A percentile compares a stretch with the other conserved stretches of the same genome.
phyloP scores from a whole-genome alignment of 2,113 vertebrate species.

The Lanius collurio region DNA sequence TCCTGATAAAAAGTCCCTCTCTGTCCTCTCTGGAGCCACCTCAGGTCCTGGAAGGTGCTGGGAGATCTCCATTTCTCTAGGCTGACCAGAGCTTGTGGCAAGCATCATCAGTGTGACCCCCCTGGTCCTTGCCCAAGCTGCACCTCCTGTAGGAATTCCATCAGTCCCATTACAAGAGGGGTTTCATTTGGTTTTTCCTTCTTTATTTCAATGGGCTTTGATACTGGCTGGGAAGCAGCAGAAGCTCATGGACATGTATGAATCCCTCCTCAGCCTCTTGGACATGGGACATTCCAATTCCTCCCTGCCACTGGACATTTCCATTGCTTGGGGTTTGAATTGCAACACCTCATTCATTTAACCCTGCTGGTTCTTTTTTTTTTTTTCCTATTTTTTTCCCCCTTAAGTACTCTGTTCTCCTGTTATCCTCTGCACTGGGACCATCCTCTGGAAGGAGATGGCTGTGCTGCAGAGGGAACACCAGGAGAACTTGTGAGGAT shows the following conservation, averaged over 20 bases:
- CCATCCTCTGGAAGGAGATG: neutral
- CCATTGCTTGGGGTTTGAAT: neutral
- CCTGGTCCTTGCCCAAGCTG: neutral
- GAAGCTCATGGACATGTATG: rapidly evolving
- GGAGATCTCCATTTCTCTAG: neutral
- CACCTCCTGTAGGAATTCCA: neutral
- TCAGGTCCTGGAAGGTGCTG: neutral
- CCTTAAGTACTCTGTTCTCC: neutral
- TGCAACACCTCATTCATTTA: neutral
- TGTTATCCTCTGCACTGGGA: neutral
- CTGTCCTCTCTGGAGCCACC: neutral
- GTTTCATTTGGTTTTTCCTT: neutral
- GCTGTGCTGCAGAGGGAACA: rapidly evolving
- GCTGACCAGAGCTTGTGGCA: neutral
- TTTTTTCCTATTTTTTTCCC: neutral
- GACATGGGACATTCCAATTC: neutral
- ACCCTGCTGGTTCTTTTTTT: neutral
- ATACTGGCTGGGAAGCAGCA: neutral
- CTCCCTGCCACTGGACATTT: neutral
- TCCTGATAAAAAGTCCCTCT: neutral
- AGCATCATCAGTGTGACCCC: neutral
- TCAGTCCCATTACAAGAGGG: neutral
- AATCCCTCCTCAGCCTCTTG: neutral
- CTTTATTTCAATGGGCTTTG: neutral
- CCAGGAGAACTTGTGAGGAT: neutral